Conservation (phyloP, 2,113 vertebrate species). For the Thalassarche chlororhynchos region DNA sequence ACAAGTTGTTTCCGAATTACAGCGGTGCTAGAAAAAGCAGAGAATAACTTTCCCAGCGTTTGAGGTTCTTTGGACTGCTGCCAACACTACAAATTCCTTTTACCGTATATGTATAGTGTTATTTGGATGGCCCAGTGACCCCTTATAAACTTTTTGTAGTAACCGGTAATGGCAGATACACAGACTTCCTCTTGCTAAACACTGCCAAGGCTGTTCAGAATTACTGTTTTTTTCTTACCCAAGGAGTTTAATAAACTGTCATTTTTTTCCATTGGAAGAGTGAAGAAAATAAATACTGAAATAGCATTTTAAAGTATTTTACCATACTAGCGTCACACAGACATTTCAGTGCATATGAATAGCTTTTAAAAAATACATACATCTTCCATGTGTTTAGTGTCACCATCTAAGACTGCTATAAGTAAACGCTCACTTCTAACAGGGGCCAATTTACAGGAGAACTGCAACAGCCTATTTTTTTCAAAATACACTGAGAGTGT, state of each 20-base stretch:
- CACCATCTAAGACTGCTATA: background rate
- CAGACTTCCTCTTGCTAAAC: constrained; percentile 24
- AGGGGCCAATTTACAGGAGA: background rate
- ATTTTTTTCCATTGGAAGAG: background rate
- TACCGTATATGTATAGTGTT: background rate
- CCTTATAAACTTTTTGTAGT: background rate
- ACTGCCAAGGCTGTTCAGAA: constrained; percentile 18
- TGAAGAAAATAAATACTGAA: background rate
- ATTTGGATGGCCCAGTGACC: constrained; percentile 47
- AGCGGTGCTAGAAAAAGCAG: constrained; percentile 31
- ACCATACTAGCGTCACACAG: background rate
- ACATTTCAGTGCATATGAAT: background rate
- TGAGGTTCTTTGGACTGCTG: constrained; percentile 18
- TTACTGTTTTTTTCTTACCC: background rate
- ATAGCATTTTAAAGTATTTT: background rate
- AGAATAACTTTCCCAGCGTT: constrained; percentile 59
- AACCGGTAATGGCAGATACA: constrained; percentile 1
- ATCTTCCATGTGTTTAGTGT: background rate
- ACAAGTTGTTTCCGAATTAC: constrained; percentile 57
- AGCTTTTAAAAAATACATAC: background rate
- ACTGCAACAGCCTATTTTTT: background rate
- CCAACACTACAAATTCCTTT: constrained; percentile 51
- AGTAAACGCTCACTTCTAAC: background rate
- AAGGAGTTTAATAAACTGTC: background rate
- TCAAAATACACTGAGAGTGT: background rate